Base-by-base conservation (phyloP, 37 sponge, comb jelly and placozoan genomes). In the Theonella swinhoei region DNA sequence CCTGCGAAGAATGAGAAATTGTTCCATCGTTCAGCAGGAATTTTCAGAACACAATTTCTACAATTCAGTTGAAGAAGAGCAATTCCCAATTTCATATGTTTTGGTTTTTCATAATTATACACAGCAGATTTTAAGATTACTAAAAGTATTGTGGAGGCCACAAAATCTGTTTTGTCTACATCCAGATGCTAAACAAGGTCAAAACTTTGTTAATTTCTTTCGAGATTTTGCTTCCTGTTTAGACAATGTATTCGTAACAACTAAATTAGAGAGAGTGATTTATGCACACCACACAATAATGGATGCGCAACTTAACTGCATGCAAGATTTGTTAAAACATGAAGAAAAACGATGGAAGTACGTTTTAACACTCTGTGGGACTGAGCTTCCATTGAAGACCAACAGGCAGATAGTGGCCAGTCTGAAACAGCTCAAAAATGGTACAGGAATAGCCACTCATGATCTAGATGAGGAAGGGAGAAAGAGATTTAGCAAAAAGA, bases 351-450 rank as follows among this genome's bases (percentile, higher is more conserved):
- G 39, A 36, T 90, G 90, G 90, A 90, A 80, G 71, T 85, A 90
- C 47, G 39, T 63, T 5, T 85, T 90, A 58, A 85, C 78, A 63
- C 47, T 90, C 31, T 85, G 87, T 73, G 90, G 90, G 17, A 74
- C 60, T 33, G 90, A 90, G 30, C n/a, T 90, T 0, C 90, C 90
- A 0, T 62, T 90, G 47, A 79, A 37, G 37, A 90, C 87, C 20
- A 85, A 73, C 36, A 74, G 80, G 38, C 87, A 90, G 58, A 85
- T 90, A 37, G 90, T 90, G 26, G 35, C 32, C 28, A 36, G 29
- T 3, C 47, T 90, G 20, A 79, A 67, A 30, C 32, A 24, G 35
- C 43, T 83, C 11, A 83, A 83, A n/a, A 76, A 76, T 11, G 39
- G 41, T 41, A 75, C 84, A 2, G 76, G 47, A 26, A 58, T 76